Conservation (phyloP, 1,140 invertebrate species). For the Meteorus sp. region DNA sequence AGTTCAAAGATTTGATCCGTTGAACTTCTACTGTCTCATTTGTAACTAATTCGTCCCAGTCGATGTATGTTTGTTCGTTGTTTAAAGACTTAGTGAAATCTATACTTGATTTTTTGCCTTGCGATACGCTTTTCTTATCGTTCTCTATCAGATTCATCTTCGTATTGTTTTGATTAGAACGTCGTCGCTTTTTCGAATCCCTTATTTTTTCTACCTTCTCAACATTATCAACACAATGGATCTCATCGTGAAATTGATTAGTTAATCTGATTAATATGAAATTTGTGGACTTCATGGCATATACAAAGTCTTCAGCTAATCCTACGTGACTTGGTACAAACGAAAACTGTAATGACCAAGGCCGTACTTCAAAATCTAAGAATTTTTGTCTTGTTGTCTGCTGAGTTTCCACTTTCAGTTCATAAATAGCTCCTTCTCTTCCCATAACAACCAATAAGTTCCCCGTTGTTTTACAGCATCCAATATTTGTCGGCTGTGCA, state of each 20-base stretch:
- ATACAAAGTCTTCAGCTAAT: constrained; percentile 65
- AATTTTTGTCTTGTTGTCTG: constrained; percentile 67
- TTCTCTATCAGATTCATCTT: constrained; percentile 26
- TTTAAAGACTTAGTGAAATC: constrained; percentile 26
- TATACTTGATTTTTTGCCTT: constrained; percentile 35
- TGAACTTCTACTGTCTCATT: constrained; percentile 45
- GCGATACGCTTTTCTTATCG: constrained; percentile 31
- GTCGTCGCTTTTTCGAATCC: constrained; percentile 39
- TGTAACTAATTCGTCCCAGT: constrained; percentile 47
- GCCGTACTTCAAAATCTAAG: constrained; percentile 67
- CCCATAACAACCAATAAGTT: constrained; percentile 64
- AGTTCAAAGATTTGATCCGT: constrained; percentile 38
- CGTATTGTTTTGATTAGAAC: constrained; percentile 27
- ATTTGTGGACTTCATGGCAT: constrained; percentile 54
- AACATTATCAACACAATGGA: constrained; percentile 42
- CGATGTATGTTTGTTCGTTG: constrained; percentile 34
- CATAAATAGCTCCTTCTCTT: constrained; percentile 61
- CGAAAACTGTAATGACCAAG: constrained; percentile 58
- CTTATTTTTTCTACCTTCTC: constrained; percentile 43
- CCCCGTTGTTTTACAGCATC: constrained; percentile 67
- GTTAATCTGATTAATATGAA: constrained; percentile 46
- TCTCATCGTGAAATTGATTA: constrained; percentile 53
- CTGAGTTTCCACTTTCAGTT: constrained; percentile 65
- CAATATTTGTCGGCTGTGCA: constrained; percentile 61
- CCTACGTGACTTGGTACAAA: constrained; percentile 59